Evolutionary conservation across 53 echinoderm and acorn worm genomes (phyloP).

Genomic region (Echinometra lucunter): DNA sequence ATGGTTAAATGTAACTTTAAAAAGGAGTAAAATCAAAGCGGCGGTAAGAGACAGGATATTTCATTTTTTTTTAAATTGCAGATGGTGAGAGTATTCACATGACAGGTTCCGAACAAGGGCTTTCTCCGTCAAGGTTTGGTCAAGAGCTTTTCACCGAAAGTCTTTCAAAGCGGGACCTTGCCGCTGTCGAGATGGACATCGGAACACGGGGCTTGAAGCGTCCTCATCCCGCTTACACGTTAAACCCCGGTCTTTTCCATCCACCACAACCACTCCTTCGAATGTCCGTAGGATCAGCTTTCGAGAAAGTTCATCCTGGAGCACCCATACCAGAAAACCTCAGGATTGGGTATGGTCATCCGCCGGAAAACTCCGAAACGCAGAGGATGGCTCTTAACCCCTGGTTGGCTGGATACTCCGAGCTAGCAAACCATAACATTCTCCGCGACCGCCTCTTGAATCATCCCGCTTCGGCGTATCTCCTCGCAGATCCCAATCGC

Average conservation of each 20-base stretch:
- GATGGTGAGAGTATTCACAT: neutral
- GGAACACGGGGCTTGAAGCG: neutral
- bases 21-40: too few species aligned
- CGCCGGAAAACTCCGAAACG: neutral
- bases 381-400: slow-evolving; percentile 37
- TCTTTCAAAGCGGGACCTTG: neutral
- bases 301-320: slow-evolving; percentile 70
- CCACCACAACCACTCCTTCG: slow-evolving; percentile 63
- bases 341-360: neutral
- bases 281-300: slow-evolving; percentile 70
- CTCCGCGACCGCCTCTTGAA: slow-evolving; percentile 64
- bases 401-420: slow-evolving; percentile 30
- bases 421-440: slow-evolving; percentile 10
- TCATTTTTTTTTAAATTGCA: neutral
- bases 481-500: slow-evolving; percentile 39
- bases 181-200: neutral
- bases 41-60: neutral
- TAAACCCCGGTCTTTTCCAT: neutral
- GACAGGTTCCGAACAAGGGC: neutral
- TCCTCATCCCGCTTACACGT: neutral
- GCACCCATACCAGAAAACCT: neutral
- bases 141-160: neutral
- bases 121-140: neutral
- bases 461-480: slow-evolving; percentile 60
- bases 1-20: too few species aligned